These are phyloP conservation scores for Microcebus griseorufus DNA, from an alignment of 2,113 vertebrate genomes.

Conservation along the genomic window DNA sequence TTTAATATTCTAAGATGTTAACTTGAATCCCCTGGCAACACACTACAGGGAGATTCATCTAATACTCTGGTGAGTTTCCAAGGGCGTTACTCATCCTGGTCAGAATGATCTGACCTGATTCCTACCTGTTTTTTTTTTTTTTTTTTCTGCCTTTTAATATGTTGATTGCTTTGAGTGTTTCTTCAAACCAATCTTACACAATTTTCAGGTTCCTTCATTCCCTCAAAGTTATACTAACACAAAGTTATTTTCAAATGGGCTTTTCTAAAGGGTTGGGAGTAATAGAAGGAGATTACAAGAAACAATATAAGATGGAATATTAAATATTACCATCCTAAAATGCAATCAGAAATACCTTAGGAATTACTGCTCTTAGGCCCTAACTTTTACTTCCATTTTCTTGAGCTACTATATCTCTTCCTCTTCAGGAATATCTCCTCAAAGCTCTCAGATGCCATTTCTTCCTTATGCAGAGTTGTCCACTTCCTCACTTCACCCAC, in stretches of 20 bases:
- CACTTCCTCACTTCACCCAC: background rate
- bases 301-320: background rate
- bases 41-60: background rate
- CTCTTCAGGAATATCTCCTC: background rate
- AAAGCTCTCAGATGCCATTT: background rate
- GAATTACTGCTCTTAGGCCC: background rate
- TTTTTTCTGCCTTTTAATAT: background rate
- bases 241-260: background rate
- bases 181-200: background rate
- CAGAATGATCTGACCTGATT: background rate
- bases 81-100: background rate
- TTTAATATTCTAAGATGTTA: background rate
- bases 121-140: background rate
- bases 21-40: background rate
- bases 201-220: background rate
- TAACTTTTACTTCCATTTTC: conserved; percentile 6
- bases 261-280: background rate
- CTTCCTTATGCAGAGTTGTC: background rate
- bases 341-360: background rate
- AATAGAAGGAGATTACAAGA: background rate
- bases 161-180: background rate
- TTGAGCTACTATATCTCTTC: background rate
- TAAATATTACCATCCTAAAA: background rate
- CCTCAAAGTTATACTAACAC: background rate
- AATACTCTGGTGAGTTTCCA: background rate